Base-by-base conservation (phyloP, 2,113 vertebrate species). In the Passer domesticus region DNA sequence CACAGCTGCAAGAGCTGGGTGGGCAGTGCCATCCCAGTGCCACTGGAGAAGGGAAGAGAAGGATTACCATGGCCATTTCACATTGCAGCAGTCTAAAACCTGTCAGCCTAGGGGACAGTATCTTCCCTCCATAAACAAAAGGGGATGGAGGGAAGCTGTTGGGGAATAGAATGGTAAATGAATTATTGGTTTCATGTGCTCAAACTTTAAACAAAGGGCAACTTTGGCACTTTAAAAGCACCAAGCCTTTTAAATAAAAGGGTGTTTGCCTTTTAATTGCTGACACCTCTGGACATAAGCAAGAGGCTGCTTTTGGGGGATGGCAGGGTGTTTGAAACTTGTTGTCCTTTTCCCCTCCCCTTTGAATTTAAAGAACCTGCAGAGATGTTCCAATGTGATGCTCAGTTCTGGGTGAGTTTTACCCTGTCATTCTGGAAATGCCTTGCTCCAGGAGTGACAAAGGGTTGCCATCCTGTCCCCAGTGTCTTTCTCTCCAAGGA, bases 11-110 rank as follows among this genome's bases (percentile, higher is more conserved):
- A 81, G 91, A 83, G 24, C 79, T 75, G 85, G 76, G 90, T 81
- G 95, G 88, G 90, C 73, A 90, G 47, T 79, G 95, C 93, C 85
- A 87, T 82, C 85, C 87, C 92, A 58, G 90, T 15, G 8, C 87
- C 85, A 58, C 81, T 41, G 83, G 47, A 83, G 50, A 43, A 82
- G 62, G 44, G 52, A 58, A 47, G 55, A 21, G 87, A 25, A 83
- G 84, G 92, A 88, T 90, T 95, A 86, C 90, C 27, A 0, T 50
- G 88, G 90, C 69, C 77, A 41, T 92, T 95, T 93, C 88, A 76
- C 79, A 78, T 74, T 58, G 79, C 88, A 67, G 39, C 8, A 18
- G 58, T 78, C 53, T 82, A 59, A 89, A 92, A 89, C 47, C 76
- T 90, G 88, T 90, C 95, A 95, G 94, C 92, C 83, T 74, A 25